Conservation (phyloP, 2,113 vertebrate genomes). For the Camelus dromedarius region DNA sequence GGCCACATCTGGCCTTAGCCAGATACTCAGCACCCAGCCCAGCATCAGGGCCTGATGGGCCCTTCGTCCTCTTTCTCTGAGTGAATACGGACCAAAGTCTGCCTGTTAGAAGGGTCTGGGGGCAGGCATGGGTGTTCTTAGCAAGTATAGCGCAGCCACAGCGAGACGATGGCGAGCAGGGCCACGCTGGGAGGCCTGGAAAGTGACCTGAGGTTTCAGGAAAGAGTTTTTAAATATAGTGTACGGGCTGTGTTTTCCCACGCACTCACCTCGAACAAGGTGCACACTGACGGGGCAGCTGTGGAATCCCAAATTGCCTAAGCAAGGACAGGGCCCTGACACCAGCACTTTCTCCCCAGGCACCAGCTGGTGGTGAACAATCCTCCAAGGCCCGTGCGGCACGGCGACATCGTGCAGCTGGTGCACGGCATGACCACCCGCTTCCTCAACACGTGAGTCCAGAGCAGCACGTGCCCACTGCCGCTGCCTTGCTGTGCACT, state of each 20-base stretch:
- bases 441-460: slow-evolving; percentile 96
- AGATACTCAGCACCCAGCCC: accelerated
- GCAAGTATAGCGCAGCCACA: not conserved
- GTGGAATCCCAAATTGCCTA: not conserved
- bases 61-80: accelerated
- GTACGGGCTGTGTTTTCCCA: accelerated
- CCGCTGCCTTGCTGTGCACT: no score
- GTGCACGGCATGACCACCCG: slow-evolving; percentile 97
- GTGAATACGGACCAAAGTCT: accelerated
- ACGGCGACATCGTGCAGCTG: slow-evolving; percentile 95
- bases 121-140: accelerated
- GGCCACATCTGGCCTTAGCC: accelerated
- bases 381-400: slow-evolving; percentile 92
- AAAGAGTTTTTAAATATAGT: accelerated
- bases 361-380: slow-evolving; percentile 94
- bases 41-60: accelerated
- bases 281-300: accelerated
- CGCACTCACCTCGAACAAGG: accelerated
- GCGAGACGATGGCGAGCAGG: accelerated
- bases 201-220: not conserved
- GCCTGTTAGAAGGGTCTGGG: not conserved
- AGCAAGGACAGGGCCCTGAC: accelerated
- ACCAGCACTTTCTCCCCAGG: slow-evolving; percentile 79
- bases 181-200: accelerated
- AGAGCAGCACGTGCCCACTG: not conserved